A percentile compares a stretch with the other conserved stretches of the same genome.
Conservation (phyloP, 2,888 invertebrate genomes). For the Branchellion lobata region DNA sequence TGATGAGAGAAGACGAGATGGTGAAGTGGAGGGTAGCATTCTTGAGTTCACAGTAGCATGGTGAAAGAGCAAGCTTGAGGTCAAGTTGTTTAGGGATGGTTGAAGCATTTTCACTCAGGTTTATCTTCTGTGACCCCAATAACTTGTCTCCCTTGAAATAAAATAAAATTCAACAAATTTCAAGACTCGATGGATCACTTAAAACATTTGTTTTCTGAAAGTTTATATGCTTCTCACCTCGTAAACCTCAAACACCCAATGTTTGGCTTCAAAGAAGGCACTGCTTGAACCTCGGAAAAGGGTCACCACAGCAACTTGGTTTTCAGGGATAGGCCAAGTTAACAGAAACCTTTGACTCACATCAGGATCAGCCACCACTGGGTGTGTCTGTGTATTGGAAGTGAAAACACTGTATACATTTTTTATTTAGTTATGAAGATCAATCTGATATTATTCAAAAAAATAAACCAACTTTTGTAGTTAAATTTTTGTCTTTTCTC, state of each 20-base stretch:
- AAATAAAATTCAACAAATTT: too few relatives aligned
- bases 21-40: constrained; percentile 82
- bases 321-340: constrained; percentile 90
- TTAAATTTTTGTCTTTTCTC: constrained; percentile 75
- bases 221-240: constrained; percentile 70
- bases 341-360: constrained; percentile 76
- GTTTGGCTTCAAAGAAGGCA: constrained; percentile 89
- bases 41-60: constrained; percentile 78
- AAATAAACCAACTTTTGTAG: constrained; percentile 57
- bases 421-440: background rate
- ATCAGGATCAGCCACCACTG: constrained; percentile 93
- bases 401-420: background rate
- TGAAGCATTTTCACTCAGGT: constrained; percentile 85
- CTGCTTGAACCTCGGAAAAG: constrained; percentile 87
- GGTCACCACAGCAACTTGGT: constrained; percentile 87
- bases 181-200: too few relatives aligned
- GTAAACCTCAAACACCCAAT: constrained; percentile 92
- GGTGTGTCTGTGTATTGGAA: constrained; percentile 70
- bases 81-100: constrained; percentile 81
- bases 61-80: constrained; percentile 76
- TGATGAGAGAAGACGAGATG: constrained; percentile 83
- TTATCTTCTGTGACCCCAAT: constrained; percentile 79
- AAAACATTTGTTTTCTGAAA: constrained; percentile 6
- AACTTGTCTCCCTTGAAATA: constrained; percentile 64
- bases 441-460: too few relatives aligned